Conservation (phyloP, 2,888 invertebrate species). For the Eupithecia inturbata region DNA sequence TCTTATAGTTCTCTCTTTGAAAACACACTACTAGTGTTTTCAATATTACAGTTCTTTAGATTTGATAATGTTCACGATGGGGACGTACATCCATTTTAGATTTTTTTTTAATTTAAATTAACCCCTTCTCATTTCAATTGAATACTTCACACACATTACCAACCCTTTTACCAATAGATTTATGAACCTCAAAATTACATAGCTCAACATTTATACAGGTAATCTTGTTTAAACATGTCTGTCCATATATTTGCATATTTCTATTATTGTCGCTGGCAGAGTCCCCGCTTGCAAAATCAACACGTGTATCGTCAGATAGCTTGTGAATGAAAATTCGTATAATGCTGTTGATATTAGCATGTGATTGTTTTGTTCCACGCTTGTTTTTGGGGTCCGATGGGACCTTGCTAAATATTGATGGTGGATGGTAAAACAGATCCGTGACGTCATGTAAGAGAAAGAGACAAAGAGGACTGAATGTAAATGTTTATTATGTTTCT, state of each 20-base stretch:
- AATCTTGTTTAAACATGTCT: constrained; percentile 69
- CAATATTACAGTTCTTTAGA: neutral
- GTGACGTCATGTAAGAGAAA: neutral
- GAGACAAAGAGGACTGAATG: neutral
- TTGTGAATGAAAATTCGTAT: constrained; percentile 55
- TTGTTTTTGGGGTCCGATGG: constrained; percentile 1
- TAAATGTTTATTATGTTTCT: neutral
- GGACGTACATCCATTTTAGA: neutral
- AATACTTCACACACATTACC: constrained; percentile 22
- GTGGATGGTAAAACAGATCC: neutral
- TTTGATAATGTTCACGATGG: neutral
- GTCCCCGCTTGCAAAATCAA: constrained; percentile 65
- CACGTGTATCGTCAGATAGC: constrained; percentile 60
- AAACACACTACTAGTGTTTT: too few relatives aligned
- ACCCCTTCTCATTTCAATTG: neutral
- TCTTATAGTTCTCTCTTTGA: too few relatives aligned
- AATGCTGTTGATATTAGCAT: constrained; percentile 54
- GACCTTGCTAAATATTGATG: constrained; percentile 16
- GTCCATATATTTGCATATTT: constrained; percentile 76
- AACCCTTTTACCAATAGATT: constrained; percentile 23
- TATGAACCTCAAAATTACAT: constrained; percentile 40
- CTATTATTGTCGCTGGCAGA: constrained; percentile 65
- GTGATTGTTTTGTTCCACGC: constrained; percentile 23
- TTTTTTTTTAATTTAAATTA: neutral
- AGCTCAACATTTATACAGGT: constrained; percentile 66